Conservation (phyloP, 2,888 invertebrate species). For the Chrysolina haemoptera region DNA sequence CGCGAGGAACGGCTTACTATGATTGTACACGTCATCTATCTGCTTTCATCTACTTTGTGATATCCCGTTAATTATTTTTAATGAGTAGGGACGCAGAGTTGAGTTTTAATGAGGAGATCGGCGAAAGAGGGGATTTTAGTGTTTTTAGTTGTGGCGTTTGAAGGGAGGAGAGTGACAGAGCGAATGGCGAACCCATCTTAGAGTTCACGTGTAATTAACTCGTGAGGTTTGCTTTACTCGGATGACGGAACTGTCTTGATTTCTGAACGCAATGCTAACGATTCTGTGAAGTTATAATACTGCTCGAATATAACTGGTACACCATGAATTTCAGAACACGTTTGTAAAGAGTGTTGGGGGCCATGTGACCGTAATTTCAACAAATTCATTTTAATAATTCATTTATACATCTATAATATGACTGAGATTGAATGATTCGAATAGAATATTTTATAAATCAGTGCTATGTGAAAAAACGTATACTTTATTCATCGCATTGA, state of each 20-base stretch:
- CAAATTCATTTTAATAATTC: too few relatives aligned
- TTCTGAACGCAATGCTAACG: neutral
- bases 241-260: neutral
- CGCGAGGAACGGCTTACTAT: conserved; percentile 17
- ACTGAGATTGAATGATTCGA: too few relatives aligned
- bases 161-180: neutral
- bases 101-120: conserved; percentile 26
- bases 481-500: too few relatives aligned
- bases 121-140: neutral
- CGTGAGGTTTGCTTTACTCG: neutral
- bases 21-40: conserved; percentile 38
- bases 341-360: too few relatives aligned
- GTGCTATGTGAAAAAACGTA: too few relatives aligned
- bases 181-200: neutral
- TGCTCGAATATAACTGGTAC: too few relatives aligned
- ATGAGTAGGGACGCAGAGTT: conserved; percentile 42
- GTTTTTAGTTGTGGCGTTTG: conserved; percentile 5
- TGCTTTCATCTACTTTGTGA: conserved; percentile 43
- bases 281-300: neutral
- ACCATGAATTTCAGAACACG: too few relatives aligned
- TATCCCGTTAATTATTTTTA: conserved; percentile 54
- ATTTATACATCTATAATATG: too few relatives aligned
- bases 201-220: neutral
- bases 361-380: too few relatives aligned
- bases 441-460: too few relatives aligned